Evolutionary conservation across 2,797 vertebrate species (phyloP).

Genomic region (Parauchenoglanis ngamensis): DNA sequence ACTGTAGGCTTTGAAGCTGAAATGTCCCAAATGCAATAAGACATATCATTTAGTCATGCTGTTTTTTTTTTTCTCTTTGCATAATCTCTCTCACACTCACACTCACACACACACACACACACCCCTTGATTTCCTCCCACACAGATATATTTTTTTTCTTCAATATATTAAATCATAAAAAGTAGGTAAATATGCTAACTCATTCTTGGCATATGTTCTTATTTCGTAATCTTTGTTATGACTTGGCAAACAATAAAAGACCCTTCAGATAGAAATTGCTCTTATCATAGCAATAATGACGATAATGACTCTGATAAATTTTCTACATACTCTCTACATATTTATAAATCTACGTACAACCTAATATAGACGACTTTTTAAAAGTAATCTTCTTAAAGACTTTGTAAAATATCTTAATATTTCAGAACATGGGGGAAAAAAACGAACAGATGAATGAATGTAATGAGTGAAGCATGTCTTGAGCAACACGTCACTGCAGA

Average conservation of each 20-base stretch:
- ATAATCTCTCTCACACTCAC: conserved; percentile 26
- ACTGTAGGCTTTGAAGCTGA: conserved; percentile 43
- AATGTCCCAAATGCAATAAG: conserved; percentile 23
- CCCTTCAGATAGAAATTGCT: conserved; percentile 47
- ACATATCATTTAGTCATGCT: conserved; percentile 27
- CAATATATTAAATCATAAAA: conserved; percentile 27
- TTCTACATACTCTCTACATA: conserved; percentile 67
- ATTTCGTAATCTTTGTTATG: conserved; percentile 21
- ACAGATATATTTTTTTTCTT: neutral
- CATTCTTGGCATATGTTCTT: conserved; percentile 40
- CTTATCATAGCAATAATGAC: conserved; percentile 75
- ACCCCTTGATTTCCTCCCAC: neutral
- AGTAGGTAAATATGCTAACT: conserved; percentile 25
- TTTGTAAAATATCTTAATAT: conserved; percentile 59
- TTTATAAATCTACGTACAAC: conserved; percentile 69
- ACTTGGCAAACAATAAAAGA: conserved; percentile 39
- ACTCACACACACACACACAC: neutral
- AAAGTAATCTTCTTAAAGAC: conserved; percentile 63
- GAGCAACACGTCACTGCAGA: conserved; percentile 32
- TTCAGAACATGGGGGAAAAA: conserved; percentile 17
- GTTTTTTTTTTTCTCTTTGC: conserved; percentile 13
- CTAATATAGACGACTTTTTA: conserved; percentile 66
- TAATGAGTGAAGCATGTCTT: conserved; percentile 8
- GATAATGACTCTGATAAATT: conserved; percentile 64
- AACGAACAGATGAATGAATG: conserved; percentile 1